Percentiles rank a stretch among this genome's conserved stretches.
Conservation (phyloP, 1,140 invertebrate species). For the Pseudomyrmex pallidus region DNA sequence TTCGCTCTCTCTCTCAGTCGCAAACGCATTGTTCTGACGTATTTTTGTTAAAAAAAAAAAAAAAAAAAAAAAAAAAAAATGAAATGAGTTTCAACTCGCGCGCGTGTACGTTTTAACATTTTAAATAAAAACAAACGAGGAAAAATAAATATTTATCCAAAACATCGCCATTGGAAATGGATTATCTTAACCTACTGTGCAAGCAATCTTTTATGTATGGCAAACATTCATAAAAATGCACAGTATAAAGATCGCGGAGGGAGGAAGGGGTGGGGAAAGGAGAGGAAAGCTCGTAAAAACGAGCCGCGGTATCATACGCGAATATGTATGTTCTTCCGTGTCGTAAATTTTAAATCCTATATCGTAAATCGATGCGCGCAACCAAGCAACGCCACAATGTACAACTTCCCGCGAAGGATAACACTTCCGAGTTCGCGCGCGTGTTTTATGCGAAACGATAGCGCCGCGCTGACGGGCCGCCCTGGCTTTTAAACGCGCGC, state of each 20-base stretch:
- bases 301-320: neutral
- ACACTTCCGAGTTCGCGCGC: conserved; percentile 27
- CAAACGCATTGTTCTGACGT: too few species aligned
- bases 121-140: too few species aligned
- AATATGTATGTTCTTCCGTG: neutral
- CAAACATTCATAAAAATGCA: neutral
- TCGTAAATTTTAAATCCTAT: conserved; percentile 40
- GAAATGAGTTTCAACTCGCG: too few species aligned
- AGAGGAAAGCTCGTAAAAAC: neutral
- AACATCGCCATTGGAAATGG: neutral
- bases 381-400: neutral
- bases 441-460: conserved; percentile 34
- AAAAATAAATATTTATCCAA: neutral
- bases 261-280: neutral
- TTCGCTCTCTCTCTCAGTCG: neutral
- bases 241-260: too few species aligned
- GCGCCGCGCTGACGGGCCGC: neutral
- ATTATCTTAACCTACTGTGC: neutral
- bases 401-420: conserved; percentile 19
- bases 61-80: too few species aligned
- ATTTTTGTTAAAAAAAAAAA: too few species aligned
- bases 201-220: neutral
- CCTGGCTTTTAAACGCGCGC: neutral
- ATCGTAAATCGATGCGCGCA: conserved; percentile 41
- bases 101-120: too few species aligned